These are phyloP conservation scores for Phoeniculus purpureus DNA, from an alignment of 2,797 vertebrate genomes.

Conservation along the genomic window DNA sequence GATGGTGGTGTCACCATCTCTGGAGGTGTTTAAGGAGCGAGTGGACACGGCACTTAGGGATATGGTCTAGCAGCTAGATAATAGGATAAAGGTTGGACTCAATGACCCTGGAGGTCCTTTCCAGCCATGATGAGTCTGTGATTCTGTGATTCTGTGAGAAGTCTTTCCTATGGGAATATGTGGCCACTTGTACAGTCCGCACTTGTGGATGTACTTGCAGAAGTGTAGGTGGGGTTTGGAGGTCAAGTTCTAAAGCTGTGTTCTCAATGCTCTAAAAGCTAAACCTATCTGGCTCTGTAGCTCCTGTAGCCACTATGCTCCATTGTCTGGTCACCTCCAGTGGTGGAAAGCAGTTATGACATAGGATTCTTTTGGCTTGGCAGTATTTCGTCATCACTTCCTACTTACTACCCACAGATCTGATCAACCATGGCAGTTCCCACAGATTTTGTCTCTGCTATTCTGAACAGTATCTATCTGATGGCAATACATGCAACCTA, in stretches of 20 bases:
- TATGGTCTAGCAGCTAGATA: too few species aligned
- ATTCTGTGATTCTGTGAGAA: too few species aligned
- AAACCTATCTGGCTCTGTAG: neutral
- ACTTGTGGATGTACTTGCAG: neutral
- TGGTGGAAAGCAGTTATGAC: neutral
- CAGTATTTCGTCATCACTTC: neutral
- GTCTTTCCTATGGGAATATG: neutral
- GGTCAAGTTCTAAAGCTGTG: neutral
- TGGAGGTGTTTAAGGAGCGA: too few species aligned
- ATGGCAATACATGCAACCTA: neutral
- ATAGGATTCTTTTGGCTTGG: neutral
- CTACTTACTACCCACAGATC: neutral
- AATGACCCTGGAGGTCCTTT: too few species aligned
- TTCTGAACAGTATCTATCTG: neutral
- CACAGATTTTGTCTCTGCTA: neutral
- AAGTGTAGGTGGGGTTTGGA: neutral
- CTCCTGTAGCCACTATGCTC: neutral
- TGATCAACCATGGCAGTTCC: neutral
- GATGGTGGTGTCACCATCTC: too few species aligned
- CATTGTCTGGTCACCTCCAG: neutral
- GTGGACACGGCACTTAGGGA: too few species aligned
- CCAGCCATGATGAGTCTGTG: too few species aligned
- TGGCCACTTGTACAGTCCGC: neutral
- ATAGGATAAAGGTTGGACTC: too few species aligned
- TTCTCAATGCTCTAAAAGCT: neutral